Conservation (phyloP, 2,888 invertebrate species). For the Agrilus cyanescens region DNA sequence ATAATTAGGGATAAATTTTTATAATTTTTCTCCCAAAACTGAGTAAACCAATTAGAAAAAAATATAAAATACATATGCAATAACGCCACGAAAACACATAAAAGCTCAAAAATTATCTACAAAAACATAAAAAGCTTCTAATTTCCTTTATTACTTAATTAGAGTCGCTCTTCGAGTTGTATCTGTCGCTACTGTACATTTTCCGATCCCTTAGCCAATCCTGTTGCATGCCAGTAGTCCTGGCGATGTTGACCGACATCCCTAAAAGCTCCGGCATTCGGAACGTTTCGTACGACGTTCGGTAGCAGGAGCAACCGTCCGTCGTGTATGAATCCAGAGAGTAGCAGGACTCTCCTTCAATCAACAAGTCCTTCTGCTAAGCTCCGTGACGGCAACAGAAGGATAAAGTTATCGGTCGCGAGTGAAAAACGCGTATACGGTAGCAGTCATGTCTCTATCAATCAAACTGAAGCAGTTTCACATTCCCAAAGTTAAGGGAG, state of each 20-base stretch:
- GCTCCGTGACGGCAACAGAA: no score
- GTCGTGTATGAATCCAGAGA: neutral
- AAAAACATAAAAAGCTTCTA: no score
- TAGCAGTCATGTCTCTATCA: constrained; percentile 48
- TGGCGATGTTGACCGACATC: constrained; percentile 11
- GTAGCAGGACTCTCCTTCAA: neutral
- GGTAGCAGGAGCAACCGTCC: neutral
- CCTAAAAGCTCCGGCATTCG: constrained; percentile 14
- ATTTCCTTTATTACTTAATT: no score
- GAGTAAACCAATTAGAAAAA: no score
- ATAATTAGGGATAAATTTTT: no score
- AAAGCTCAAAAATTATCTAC: no score
- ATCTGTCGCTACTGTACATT: constrained; percentile 1
- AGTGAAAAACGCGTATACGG: neutral
- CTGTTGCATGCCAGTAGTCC: constrained; percentile 18
- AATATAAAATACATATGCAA: no score
- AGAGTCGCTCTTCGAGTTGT: neutral
- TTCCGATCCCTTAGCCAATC: constrained; percentile 12
- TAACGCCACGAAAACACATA: no score
- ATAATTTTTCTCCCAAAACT: no score
- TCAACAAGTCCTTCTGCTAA: neutral
- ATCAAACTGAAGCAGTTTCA: constrained; percentile 58
- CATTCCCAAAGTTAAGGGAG: constrained; percentile 53
- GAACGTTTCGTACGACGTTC: constrained; percentile 4
- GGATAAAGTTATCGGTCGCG: constrained; percentile 3